phyloP scores from a whole-genome alignment of 2,797 vertebrate species.

The Anguilla anguilla region DNA sequence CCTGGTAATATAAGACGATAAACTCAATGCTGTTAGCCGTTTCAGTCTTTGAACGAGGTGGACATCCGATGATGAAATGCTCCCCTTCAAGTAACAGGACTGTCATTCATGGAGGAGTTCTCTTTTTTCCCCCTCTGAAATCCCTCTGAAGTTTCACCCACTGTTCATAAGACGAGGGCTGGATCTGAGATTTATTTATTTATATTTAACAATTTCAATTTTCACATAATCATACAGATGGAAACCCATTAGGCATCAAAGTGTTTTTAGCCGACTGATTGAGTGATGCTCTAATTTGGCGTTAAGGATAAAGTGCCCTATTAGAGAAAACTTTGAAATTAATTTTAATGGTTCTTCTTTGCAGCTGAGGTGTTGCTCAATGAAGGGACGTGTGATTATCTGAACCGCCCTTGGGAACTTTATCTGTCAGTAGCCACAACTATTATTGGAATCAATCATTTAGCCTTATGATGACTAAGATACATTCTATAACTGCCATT shows the following conservation, averaged over 20 bases:
- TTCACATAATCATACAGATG: not conserved
- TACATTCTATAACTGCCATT: not conserved
- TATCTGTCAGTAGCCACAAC: not conserved
- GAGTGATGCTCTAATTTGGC: not conserved
- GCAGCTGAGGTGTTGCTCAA: constrained; percentile 2
- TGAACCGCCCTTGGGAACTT: not conserved
- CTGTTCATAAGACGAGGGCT: not conserved
- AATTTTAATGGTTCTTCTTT: constrained; percentile 11
- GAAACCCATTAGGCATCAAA: not conserved
- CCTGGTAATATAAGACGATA: not conserved
- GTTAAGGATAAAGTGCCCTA: not conserved
- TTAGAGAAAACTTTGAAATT: not conserved
- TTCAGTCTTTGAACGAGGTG: not conserved
- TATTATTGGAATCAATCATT: constrained; percentile 1
- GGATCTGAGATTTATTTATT: not conserved
- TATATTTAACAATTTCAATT: not conserved
- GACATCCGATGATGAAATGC: not conserved
- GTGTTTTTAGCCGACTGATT: not conserved
- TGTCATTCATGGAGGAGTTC: not conserved
- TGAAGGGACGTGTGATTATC: not conserved
- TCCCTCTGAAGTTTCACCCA: no score
- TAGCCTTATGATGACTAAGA: not conserved
- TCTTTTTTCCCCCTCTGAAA: not conserved
- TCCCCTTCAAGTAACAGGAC: not conserved
- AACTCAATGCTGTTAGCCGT: not conserved